Percentiles rank a stretch among this genome's conserved stretches.
phyloP scores from a whole-genome alignment of 2,113 vertebrate species.

The Numida meleagris region DNA sequence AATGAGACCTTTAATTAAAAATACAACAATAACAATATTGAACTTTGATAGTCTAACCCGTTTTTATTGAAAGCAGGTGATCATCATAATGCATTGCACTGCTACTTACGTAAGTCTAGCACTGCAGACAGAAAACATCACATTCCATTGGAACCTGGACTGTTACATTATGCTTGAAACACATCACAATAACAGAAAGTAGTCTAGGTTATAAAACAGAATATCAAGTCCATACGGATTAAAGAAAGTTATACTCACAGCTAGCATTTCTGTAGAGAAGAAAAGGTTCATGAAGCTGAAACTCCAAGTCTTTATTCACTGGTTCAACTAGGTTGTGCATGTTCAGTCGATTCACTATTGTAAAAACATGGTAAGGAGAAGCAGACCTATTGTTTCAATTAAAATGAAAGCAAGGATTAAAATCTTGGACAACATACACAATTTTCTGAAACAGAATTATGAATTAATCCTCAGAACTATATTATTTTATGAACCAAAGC shows the following conservation, averaged over 20 bases:
- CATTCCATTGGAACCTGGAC: neutral
- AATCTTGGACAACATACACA: neutral
- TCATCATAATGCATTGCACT: neutral
- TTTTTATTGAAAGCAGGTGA: neutral
- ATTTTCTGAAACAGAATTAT: neutral
- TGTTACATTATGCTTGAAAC: neutral
- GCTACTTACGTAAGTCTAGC: neutral
- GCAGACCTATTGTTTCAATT: constrained; percentile 85
- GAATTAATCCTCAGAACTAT: neutral
- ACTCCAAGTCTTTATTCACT: constrained; percentile 97
- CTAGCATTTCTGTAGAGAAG: constrained; percentile 95
- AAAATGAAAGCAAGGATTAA: constrained; percentile 22
- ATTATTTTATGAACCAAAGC: neutral
- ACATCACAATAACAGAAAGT: neutral
- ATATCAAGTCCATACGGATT: neutral
- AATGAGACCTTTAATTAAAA: neutral
- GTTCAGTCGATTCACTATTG: constrained; percentile 96
- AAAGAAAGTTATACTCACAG: constrained; percentile 75
- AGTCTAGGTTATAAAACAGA: neutral
- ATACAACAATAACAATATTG: neutral
- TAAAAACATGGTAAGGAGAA: constrained; percentile 95
- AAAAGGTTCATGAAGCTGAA: constrained; percentile 97
- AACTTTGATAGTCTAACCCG: neutral
- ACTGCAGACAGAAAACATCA: neutral
- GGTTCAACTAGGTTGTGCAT: constrained; percentile 96